A percentile compares a stretch with the other conserved stretches of the same genome.
phyloP scores from a whole-genome alignment of 2,113 vertebrate genomes.

The Hemichromis elongatus region DNA sequence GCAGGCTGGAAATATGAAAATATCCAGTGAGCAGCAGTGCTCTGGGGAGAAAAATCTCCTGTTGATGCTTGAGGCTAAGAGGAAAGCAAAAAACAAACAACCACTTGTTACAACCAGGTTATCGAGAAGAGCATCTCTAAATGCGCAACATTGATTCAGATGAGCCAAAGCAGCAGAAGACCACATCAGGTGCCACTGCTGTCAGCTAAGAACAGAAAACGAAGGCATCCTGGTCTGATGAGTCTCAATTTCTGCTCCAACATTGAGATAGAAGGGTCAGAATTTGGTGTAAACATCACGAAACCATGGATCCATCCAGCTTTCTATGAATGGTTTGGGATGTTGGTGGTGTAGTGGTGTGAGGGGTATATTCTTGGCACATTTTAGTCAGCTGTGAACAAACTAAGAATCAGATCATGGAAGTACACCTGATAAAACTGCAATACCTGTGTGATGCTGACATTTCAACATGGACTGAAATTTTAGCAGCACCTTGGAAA shows the following conservation, averaged over 20 bases:
- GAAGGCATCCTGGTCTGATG: neutral
- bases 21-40: neutral
- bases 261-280: neutral
- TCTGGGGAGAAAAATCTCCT: neutral
- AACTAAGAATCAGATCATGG: neutral
- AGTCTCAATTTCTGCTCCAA: neutral
- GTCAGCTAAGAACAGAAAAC: neutral
- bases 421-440: accelerated
- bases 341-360: neutral
- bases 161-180: accelerated
- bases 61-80: accelerated
- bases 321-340: neutral
- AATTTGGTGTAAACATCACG: neutral
- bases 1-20: neutral
- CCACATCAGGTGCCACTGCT: neutral
- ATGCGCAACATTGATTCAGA: neutral
- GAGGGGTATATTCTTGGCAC: neutral
- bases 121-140: neutral
- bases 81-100: neutral
- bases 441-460: neutral
- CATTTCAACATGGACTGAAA: neutral
- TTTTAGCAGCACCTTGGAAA: too few species aligned
- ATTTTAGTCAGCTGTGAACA: neutral
- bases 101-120: neutral
- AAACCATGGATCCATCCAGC: neutral